Evolutionary conservation across 53 echinoderm and acorn worm species (phyloP).

Genomic region (Paelopatides confundens): DNA sequence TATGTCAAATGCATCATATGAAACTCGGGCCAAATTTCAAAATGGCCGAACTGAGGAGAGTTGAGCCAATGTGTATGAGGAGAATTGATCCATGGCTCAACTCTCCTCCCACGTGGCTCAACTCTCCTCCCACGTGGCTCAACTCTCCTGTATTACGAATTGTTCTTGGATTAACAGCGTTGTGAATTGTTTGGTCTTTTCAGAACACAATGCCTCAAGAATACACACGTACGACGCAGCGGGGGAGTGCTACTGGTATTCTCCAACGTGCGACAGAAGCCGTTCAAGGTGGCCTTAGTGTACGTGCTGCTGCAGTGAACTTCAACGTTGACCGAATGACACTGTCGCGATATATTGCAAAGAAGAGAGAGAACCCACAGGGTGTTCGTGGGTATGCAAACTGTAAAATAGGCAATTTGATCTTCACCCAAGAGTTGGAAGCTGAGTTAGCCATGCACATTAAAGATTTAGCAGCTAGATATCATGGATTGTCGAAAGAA

Average conservation of each 20-base stretch:
- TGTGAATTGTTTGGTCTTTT: background rate
- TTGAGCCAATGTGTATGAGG: conserved; percentile 64
- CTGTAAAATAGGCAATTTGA: background rate
- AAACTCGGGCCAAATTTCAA: conserved; percentile 50
- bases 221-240: conserved; percentile 12
- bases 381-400: conserved; percentile 15
- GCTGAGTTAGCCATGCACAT: background rate
- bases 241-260: conserved; percentile 9
- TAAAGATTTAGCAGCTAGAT: background rate
- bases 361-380: conserved; percentile 49
- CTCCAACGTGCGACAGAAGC: conserved; percentile 24
- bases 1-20: background rate
- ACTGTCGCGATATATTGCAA: conserved; percentile 49
- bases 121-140: conserved; percentile 55
- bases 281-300: background rate
- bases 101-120: conserved; percentile 1
- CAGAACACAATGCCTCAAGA: conserved; percentile 7
- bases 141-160: conserved; percentile 31
- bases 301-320: conserved; percentile 31
- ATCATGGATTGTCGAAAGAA: background rate
- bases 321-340: conserved; percentile 49
- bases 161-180: background rate
- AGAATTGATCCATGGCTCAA: conserved; percentile 65
- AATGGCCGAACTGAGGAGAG: conserved; percentile 64
- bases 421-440: background rate